Base-by-base conservation (phyloP, 2,888 invertebrate species). In the Apantesis nais region DNA sequence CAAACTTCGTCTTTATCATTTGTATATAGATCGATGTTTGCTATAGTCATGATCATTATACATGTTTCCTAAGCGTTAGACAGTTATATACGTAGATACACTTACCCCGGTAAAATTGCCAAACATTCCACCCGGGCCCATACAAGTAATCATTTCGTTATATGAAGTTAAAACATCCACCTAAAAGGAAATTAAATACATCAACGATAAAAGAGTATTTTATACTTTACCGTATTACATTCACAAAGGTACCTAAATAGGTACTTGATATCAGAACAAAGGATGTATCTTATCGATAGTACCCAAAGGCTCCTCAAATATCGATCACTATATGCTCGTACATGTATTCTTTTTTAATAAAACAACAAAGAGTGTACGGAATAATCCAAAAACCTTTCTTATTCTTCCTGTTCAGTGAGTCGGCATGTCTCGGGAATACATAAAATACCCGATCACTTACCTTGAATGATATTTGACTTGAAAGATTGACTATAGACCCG, bases 51-150 rank as follows among this genome's bases (percentile, higher is more conserved):
- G n/a, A 3, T 2, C 2, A 9, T n/a, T n/a, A 4, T n/a, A n/a
- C n/a, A 52, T 55, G 14, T 55, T n/a, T 5, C 5, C 25, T 25
- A 1, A 9, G 12, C 14, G 5, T 58, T 58, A 29, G 16, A 29
- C 16, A 58, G 29, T 16, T 58, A 16, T 29, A 16, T 58, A 16
- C 12, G n/a, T 1, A 22, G 62, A 67, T 58, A 29, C 62, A 87
- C 90, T 90, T 84, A 94, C 94, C 22, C 94, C 93, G 14, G 92
- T 91, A 64, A 94, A 95, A 77, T 94, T 94, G 5, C 95, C 95
- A 75, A 95, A 95, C 92, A 95, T 93, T 2, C 95, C 95, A 16
- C 95, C 95, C 0, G 93, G 93, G 1, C 95, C 95, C 93, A 95
- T 95, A 76, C 93, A 94, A 4, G 94, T 93, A 34, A 95, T 89